Evolutionary conservation across 2,888 invertebrate genomes (phyloP), one percentile per base, ranked within the genome.

Genomic region (Aelia acuminata): DNA sequence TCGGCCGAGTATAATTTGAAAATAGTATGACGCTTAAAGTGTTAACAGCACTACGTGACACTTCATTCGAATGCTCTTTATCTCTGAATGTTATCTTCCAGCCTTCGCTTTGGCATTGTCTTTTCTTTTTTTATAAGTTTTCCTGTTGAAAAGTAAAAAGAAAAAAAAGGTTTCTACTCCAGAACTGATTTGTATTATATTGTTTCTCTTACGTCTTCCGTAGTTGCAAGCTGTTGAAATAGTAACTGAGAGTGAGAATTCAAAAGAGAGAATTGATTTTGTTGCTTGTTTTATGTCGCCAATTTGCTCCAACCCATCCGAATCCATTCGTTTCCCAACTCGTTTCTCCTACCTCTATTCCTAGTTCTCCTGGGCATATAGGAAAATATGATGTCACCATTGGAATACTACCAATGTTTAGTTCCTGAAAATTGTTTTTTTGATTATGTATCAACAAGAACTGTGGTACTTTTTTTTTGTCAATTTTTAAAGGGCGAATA

Each of bases 71-170:
- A 1, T 70, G 31, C 63, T 70, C 63, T 70, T 70, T 70, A 70
- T 31, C 35, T 70, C 18, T 35, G 0, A 18, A 70, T 70, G 63
- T 70, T 70, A 70, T 70, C 63, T 70, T 70, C 63, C 63, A 70
- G 31, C 63, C 31, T 70, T 70, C 63, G 63, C 63, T 70, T 70
- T 70, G 63, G 63, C 63, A 18, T 70, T 70, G 35, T 35, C 63
- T 35, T 70, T 70, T 70, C 35, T 70, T 70, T 70, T 70, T 43
- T 43, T 43, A 4, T 7, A 13, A 11, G 63, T 31, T 22, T 63
- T 7, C 5, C 18, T 26, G 63, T 70, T 70, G 7, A 70, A 35
- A 35, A 20, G 63, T 18, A 70, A 63, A 15, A 4, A 70, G 26
- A 70, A 70, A 70, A 70, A 0, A 57, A 31, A 31, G 22, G 2